Percentiles rank a stretch among this genome's conserved stretches.
phyloP scores from a whole-genome alignment of 2,113 vertebrate genomes.

The Labeo rohita region DNA sequence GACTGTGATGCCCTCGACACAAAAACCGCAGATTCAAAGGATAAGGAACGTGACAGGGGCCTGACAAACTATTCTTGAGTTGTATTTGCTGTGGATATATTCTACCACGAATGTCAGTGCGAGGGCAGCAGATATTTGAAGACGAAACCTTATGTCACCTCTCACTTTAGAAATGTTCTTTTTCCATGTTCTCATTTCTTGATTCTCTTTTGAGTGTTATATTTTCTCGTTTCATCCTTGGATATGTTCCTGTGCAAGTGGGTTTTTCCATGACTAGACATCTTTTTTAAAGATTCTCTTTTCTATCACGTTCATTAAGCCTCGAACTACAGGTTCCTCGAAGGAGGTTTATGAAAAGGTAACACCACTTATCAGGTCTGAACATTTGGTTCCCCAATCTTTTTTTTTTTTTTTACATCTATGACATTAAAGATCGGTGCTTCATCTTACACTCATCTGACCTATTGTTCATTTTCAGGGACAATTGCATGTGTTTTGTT shows the following conservation, averaged over 20 bases:
- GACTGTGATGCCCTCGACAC: neutral
- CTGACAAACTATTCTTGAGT: slow-evolving; percentile 18
- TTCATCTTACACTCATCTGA: slow-evolving; percentile 34
- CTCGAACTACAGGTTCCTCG: neutral
- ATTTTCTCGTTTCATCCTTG: neutral
- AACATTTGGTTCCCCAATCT: neutral
- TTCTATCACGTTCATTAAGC: neutral
- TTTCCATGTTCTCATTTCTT: slow-evolving; percentile 72
- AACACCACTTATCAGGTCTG: neutral
- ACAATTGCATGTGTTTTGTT: slow-evolving; percentile 1
- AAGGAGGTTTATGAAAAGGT: slow-evolving; percentile 13
- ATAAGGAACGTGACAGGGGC: slow-evolving; percentile 17
- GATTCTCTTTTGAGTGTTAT: slow-evolving; percentile 25
- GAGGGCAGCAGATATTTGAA: slow-evolving; percentile 53
- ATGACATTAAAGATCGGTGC: neutral
- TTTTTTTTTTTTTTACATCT: neutral
- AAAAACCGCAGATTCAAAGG: slow-evolving; percentile 23
- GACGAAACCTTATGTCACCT: slow-evolving; percentile 70
- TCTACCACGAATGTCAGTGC: slow-evolving; percentile 52
- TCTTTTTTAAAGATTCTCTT: neutral
- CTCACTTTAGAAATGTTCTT: slow-evolving; percentile 69
- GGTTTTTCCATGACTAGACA: slow-evolving; percentile 1
- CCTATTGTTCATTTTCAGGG: slow-evolving; percentile 42
- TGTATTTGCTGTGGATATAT: slow-evolving; percentile 25
- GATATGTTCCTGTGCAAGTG: slow-evolving; percentile 7